Evolutionary conservation across 2,888 invertebrate genomes (phyloP).

Genomic region (Xestoiulus laeticollis): DNA sequence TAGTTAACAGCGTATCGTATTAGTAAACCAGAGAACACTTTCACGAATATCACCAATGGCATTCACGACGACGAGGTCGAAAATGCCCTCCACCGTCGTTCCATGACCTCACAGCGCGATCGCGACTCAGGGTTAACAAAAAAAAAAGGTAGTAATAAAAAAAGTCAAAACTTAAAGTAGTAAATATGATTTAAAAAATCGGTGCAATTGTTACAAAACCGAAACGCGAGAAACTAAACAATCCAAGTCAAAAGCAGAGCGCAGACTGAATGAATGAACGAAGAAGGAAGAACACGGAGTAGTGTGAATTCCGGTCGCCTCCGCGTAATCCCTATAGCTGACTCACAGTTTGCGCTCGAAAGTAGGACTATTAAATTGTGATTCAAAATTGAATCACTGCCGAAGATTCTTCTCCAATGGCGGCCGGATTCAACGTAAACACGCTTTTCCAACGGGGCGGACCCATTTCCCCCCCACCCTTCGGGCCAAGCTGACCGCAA

Average conservation of each 20-base stretch:
- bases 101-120: no score
- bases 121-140: background rate
- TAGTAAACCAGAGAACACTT: no score
- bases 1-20: no score
- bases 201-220: background rate
- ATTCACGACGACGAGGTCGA: background rate
- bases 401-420: background rate
- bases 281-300: background rate
- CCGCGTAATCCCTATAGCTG: background rate
- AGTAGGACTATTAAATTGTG: background rate
- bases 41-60: background rate
- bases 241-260: background rate
- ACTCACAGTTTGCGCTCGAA: background rate
- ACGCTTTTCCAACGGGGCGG: background rate
- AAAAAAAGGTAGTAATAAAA: background rate
- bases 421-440: background rate
- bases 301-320: conserved; percentile 35
- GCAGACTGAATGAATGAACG: background rate
- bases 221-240: background rate
- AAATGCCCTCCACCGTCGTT: background rate
- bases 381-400: conserved; percentile 34
- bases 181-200: background rate
- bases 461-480: background rate
- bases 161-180: background rate
- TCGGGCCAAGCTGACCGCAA: background rate